These are phyloP conservation scores for Cepaea nemoralis DNA, from an alignment of 1,140 invertebrate genomes.

Conservation along the genomic window DNA sequence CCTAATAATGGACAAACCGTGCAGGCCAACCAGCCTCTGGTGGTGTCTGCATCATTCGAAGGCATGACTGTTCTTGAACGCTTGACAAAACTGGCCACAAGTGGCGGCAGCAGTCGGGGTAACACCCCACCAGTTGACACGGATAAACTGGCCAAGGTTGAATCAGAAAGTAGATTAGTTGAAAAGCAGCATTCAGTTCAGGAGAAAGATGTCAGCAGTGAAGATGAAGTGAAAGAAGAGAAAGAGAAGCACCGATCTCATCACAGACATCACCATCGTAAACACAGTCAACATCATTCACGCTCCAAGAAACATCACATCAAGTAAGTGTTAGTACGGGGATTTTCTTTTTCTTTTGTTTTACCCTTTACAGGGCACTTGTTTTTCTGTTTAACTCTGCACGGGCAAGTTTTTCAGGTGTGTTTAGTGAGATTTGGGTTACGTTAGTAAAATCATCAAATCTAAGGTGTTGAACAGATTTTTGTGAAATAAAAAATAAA, in stretches of 20 bases:
- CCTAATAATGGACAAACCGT: conserved; percentile 25
- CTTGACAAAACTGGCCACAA: conserved; percentile 34
- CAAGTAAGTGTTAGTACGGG: conserved; percentile 46
- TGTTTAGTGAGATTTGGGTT: no score
- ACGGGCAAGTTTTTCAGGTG: no score
- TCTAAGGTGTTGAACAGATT: no score
- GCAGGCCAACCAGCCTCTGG: background rate
- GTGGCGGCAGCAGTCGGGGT: conserved; percentile 42
- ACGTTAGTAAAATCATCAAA: no score
- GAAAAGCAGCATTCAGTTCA: conserved; percentile 37
- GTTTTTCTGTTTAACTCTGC: no score
- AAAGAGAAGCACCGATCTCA: conserved; percentile 42
- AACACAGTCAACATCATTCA: conserved; percentile 48
- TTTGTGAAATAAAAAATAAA: no score
- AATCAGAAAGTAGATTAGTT: conserved; percentile 34
- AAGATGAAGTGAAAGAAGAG: conserved; percentile 37
- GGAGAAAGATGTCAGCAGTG: conserved; percentile 31
- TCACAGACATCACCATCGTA: conserved; percentile 52
- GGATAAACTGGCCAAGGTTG: conserved; percentile 17
- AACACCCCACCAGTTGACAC: conserved; percentile 39
- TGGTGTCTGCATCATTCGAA: conserved; percentile 24
- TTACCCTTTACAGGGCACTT: no score
- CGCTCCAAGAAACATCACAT: conserved; percentile 45
- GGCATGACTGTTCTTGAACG: conserved; percentile 39
- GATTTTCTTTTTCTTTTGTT: no score